These are phyloP conservation scores for Athene cunicularia DNA, from an alignment of 2,113 vertebrate genomes.

Conservation along the genomic window DNA sequence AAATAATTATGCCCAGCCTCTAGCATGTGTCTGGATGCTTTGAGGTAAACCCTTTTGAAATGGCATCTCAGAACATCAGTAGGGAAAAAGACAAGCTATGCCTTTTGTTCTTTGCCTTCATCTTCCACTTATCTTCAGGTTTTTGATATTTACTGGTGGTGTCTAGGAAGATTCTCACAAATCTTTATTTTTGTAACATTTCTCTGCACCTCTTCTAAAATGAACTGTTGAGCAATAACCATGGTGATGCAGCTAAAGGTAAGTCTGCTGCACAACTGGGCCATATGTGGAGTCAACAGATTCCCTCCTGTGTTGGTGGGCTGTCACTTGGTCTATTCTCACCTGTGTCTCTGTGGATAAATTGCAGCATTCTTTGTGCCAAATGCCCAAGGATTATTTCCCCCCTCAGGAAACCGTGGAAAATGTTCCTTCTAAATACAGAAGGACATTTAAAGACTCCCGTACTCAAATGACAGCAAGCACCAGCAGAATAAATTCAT, in stretches of 20 bases:
- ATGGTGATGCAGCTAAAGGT: not conserved
- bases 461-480: not conserved
- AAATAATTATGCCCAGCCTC: not conserved
- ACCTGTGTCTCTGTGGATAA: not conserved
- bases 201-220: not conserved
- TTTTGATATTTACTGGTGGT: not conserved
- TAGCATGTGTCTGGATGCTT: not conserved
- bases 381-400: not conserved
- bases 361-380: not conserved
- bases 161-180: not conserved
- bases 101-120: not conserved
- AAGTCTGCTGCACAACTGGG: not conserved
- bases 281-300: not conserved
- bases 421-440: not conserved
- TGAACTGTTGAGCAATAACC: not conserved
- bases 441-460: not conserved
- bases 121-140: not conserved
- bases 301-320: not conserved
- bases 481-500: not conserved
- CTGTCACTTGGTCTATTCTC: not conserved
- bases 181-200: not conserved
- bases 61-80: not conserved
- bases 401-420: not conserved
- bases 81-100: not conserved
- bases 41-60: not conserved